These are phyloP conservation scores for Parazoanthus darwini DNA, from an alignment of 92 coral and sea anemone species.

Conservation along the genomic window DNA sequence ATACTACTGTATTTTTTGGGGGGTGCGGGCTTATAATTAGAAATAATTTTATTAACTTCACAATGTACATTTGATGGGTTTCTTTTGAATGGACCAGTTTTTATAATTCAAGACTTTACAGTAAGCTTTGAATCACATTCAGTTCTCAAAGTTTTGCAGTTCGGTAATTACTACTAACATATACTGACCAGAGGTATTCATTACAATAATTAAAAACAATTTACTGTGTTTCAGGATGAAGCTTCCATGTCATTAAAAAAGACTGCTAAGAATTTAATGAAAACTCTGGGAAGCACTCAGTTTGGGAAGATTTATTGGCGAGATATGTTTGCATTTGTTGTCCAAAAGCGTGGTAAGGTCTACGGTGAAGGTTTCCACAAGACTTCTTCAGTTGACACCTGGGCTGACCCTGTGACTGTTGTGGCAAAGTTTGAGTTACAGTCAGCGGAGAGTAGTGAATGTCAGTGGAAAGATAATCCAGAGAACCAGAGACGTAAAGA, in stretches of 20 bases:
- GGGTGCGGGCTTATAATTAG: too few species aligned
- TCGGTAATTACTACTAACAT: too few species aligned
- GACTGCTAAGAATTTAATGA: conserved; percentile 81
- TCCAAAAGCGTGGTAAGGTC: conserved; percentile 83
- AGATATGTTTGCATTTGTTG: conserved; percentile 93
- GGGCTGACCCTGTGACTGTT: conserved; percentile 91
- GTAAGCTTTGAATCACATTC: too few species aligned
- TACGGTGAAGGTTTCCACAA: conserved; percentile 88
- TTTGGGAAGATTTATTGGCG: conserved; percentile 83
- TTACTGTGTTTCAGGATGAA: conserved; percentile 70
- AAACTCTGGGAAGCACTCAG: conserved; percentile 83
- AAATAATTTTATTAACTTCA: too few species aligned
- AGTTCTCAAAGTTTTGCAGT: too few species aligned
- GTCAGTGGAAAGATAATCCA: conserved; percentile 88
- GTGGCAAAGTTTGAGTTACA: conserved; percentile 74
- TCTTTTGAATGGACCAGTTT: too few species aligned
- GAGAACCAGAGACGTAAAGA: conserved; percentile 69
- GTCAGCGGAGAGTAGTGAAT: conserved; percentile 67
- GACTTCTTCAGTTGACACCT: conserved; percentile 71
- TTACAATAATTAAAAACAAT: too few species aligned
- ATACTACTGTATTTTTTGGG: too few species aligned
- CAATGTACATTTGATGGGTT: too few species aligned
- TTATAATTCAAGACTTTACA: too few species aligned
- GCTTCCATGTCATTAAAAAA: conserved; percentile 82
- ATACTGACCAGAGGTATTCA: too few species aligned